These are phyloP conservation scores for Puffinus mauretanicus DNA, from an alignment of 2,113 vertebrate species.

Conservation along the genomic window DNA sequence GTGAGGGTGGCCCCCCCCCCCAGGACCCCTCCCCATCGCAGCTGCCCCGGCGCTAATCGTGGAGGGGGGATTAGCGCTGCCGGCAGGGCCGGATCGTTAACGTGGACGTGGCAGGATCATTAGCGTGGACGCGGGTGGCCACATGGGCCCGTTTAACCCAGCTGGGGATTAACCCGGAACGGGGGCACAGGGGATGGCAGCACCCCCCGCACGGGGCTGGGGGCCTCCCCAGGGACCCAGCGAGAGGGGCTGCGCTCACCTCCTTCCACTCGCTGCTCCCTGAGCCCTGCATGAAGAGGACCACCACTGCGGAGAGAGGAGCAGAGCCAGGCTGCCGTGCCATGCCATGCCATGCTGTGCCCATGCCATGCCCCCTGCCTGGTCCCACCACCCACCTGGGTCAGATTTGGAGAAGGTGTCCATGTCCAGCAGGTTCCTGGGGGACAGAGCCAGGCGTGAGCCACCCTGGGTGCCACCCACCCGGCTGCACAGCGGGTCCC, in stretches of 20 bases:
- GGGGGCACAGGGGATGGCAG: neutral
- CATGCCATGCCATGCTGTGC: rapidly evolving
- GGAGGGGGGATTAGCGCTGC: neutral
- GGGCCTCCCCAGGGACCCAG: neutral
- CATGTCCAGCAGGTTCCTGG: constrained; percentile 90
- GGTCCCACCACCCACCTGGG: constrained; percentile 77
- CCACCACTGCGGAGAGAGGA: constrained; percentile 76
- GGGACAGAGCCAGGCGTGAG: neutral
- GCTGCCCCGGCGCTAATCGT: constrained; percentile 29
- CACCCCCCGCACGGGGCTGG: neutral
- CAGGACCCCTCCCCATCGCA: neutral
- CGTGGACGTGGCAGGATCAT: neutral
- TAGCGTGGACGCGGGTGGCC: neutral
- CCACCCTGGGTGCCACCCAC: neutral
- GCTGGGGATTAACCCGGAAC: neutral
- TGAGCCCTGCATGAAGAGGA: constrained; percentile 79
- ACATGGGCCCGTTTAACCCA: constrained; percentile 33
- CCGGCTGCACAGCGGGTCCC: neutral
- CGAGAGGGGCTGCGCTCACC: constrained; percentile 63
- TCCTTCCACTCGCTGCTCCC: constrained; percentile 87
- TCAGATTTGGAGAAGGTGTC: constrained; percentile 97
- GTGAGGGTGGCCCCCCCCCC: neutral
- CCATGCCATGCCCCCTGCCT: neutral
- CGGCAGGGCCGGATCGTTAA: neutral
- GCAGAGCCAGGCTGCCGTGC: neutral